Evolutionary conservation across 2,888 invertebrate genomes (phyloP).

Genomic region (Marronus borbonicus): DNA sequence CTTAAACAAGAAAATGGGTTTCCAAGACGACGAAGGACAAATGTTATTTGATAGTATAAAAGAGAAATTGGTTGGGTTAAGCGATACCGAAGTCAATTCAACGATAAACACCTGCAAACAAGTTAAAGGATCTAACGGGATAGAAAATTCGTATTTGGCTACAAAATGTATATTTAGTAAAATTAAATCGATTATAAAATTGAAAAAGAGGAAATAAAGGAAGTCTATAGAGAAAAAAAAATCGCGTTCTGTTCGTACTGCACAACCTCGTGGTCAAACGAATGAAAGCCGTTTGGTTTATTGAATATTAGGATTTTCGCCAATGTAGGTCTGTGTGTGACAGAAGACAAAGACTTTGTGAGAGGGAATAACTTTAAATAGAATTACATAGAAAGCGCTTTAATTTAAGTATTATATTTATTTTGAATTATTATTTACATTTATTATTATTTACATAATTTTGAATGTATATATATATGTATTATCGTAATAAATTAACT

Average conservation of each 20-base stretch:
- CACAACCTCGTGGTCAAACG: neutral
- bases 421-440: too few species aligned
- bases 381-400: neutral
- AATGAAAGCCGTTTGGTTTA: neutral
- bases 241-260: neutral
- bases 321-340: neutral
- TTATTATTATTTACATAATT: too few species aligned
- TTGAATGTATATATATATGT: neutral
- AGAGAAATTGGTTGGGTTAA: slow-evolving; percentile 57
- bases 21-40: slow-evolving; percentile 60
- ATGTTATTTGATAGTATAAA: slow-evolving; percentile 62
- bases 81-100: slow-evolving; percentile 47
- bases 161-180: slow-evolving; percentile 54
- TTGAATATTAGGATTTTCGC: neutral
- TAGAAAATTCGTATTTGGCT: slow-evolving; percentile 52
- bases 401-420: neutral
- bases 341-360: neutral
- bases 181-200: slow-evolving; percentile 49
- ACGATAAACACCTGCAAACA: slow-evolving; percentile 51
- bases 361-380: neutral
- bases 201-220: slow-evolving; percentile 43
- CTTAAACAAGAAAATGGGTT: slow-evolving; percentile 64
- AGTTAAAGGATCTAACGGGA: slow-evolving; percentile 48
- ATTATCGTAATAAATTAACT: neutral
- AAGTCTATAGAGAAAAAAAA: neutral